Evolutionary conservation across 2,888 invertebrate species (phyloP).

Genomic region (Subacronicta megacephala): DNA sequence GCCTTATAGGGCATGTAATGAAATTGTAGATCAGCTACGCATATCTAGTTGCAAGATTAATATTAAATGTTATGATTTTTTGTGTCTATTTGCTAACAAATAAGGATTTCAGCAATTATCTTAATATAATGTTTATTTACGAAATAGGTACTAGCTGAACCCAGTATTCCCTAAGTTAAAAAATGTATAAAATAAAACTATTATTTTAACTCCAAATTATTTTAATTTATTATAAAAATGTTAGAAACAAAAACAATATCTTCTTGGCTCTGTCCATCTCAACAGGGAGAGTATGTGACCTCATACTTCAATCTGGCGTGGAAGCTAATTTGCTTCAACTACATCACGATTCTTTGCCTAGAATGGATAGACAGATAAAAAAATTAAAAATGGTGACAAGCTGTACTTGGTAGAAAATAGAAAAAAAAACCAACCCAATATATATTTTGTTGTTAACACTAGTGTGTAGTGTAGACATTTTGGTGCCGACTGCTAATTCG

Average conservation of each 20-base stretch:
- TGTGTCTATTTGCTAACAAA: too few relatives aligned
- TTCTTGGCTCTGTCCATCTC: slow-evolving; percentile 28
- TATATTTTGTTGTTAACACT: too few relatives aligned
- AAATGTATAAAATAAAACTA: slow-evolving; percentile 36
- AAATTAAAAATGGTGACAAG: not conserved
- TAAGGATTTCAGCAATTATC: slow-evolving; percentile 1
- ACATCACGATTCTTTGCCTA: slow-evolving; percentile 22
- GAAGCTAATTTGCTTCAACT: slow-evolving; percentile 19
- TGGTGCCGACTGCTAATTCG: too few relatives aligned
- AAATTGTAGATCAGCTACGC: too few relatives aligned
- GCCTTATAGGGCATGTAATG: not conserved
- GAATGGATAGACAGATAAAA: slow-evolving; percentile 13
- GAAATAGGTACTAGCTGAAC: not conserved
- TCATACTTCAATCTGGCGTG: slow-evolving; percentile 41
- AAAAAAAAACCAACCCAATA: too few relatives aligned
- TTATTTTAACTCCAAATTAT: slow-evolving; percentile 31
- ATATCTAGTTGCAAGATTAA: too few relatives aligned
- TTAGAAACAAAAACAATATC: slow-evolving; percentile 39
- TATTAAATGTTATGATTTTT: too few relatives aligned
- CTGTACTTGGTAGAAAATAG: too few relatives aligned
- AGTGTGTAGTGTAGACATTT: too few relatives aligned
- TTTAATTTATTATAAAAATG: slow-evolving; percentile 52
- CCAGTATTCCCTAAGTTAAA: not conserved
- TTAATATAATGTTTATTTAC: slow-evolving; percentile 7
- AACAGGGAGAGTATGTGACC: slow-evolving; percentile 34